Evolutionary conservation across 2,797 vertebrate genomes (phyloP).

Genomic region (Psittacula derbiana): DNA sequence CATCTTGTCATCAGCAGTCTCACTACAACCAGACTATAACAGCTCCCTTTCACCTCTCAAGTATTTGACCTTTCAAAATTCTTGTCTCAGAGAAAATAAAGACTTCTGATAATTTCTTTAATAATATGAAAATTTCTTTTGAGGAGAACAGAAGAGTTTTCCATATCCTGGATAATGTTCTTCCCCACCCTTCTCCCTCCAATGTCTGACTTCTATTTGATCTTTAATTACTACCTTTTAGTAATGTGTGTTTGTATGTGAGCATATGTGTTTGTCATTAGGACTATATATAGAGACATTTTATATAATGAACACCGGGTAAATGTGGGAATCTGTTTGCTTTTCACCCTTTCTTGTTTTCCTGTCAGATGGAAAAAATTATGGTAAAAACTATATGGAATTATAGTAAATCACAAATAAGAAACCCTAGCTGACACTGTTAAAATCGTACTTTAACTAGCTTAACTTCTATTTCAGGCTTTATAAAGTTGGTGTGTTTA

Average conservation of each 20-base stretch:
- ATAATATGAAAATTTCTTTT: background rate
- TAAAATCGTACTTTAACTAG: background rate
- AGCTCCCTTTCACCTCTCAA: background rate
- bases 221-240: background rate
- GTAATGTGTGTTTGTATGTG: background rate
- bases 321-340: background rate
- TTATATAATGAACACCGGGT: background rate
- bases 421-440: background rate
- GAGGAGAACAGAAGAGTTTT: background rate
- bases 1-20: background rate
- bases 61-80: background rate
- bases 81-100: background rate
- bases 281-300: background rate
- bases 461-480: background rate
- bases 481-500: background rate
- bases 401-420: background rate
- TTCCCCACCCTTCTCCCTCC: background rate
- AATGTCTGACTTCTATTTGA: background rate
- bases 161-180: background rate
- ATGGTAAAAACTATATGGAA: background rate
- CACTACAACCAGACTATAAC: rapidly evolving
- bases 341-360: background rate
- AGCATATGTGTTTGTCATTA: background rate
- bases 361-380: background rate
- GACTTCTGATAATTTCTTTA: background rate